Percentiles rank a stretch among this genome's conserved stretches.
phyloP scores from a whole-genome alignment of 2,888 invertebrate genomes.

The Helleia helle region DNA sequence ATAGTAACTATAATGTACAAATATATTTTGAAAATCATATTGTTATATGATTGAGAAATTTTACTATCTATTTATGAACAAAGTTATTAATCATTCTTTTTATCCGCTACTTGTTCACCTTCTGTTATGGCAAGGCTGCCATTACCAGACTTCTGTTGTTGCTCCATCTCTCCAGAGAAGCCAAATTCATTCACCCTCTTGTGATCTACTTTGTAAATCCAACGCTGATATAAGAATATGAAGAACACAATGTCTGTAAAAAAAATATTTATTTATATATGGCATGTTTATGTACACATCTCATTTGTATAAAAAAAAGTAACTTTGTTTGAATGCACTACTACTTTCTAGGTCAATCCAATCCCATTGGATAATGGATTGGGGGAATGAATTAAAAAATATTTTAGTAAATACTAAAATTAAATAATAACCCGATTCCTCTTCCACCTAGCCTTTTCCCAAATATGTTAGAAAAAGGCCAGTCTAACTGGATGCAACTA shows the following conservation, averaged over 20 bases:
- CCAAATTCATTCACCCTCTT: conserved; percentile 98
- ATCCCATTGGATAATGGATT: no score
- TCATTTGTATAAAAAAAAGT: no score
- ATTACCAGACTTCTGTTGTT: conserved; percentile 58
- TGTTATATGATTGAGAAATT: conserved; percentile 14
- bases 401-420: no score
- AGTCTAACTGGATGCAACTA: no score
- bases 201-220: conserved; percentile 98
- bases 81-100: conserved; percentile 58
- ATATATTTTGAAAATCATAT: conserved; percentile 10
- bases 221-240: conserved; percentile 98
- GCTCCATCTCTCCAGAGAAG: conserved; percentile 93
- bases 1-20: conserved; percentile 3
- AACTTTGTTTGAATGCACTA: no score
- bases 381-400: no score
- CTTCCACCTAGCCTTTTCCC: no score
- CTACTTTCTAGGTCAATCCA: no score
- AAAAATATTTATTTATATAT: conserved; percentile 25
- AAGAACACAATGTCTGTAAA: conserved; percentile 96
- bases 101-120: conserved; percentile 41
- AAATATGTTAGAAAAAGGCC: no score
- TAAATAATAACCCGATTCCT: no score
- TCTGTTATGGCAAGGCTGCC: conserved; percentile 48
- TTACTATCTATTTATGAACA: conserved; percentile 20
- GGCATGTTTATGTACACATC: no score